Conservation (phyloP, 2,113 vertebrate genomes). For the Empidonax alnorum region DNA sequence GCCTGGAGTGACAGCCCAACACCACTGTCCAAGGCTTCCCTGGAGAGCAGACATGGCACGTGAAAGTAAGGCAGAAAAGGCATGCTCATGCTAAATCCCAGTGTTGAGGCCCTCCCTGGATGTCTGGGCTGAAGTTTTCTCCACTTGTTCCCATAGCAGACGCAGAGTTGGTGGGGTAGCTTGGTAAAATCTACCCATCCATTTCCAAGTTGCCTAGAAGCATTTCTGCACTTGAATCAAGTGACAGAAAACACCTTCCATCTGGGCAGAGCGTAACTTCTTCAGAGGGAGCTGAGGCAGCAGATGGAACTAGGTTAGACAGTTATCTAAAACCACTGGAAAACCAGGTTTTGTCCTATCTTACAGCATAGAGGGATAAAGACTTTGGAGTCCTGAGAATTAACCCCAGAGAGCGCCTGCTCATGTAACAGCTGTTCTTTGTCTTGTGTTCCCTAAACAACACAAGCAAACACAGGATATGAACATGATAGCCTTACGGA, state of each 20-base stretch:
- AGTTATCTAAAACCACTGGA: slow-evolving; percentile 10
- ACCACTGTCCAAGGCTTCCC: neutral
- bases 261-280: neutral
- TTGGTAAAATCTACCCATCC: slow-evolving; percentile 12
- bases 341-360: neutral
- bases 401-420: slow-evolving; percentile 4
- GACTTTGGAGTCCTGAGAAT: neutral
- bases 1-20: neutral
- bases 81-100: neutral
- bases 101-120: neutral
- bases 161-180: neutral
- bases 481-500: neutral
- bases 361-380: neutral
- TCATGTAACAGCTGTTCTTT: slow-evolving; percentile 50
- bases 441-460: slow-evolving; percentile 52
- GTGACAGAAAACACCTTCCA: slow-evolving; percentile 39
- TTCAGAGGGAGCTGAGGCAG: slow-evolving; percentile 47
- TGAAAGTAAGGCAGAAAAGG: neutral
- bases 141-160: neutral
- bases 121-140: neutral
- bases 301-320: slow-evolving; percentile 32
- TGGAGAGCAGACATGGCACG: neutral
- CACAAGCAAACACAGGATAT: slow-evolving; percentile 62
- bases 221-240: slow-evolving; percentile 21
- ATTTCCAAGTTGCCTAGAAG: slow-evolving; percentile 35